Evolutionary conservation across 2,888 invertebrate genomes (phyloP).

Genomic region (Ophion slaviceki): DNA sequence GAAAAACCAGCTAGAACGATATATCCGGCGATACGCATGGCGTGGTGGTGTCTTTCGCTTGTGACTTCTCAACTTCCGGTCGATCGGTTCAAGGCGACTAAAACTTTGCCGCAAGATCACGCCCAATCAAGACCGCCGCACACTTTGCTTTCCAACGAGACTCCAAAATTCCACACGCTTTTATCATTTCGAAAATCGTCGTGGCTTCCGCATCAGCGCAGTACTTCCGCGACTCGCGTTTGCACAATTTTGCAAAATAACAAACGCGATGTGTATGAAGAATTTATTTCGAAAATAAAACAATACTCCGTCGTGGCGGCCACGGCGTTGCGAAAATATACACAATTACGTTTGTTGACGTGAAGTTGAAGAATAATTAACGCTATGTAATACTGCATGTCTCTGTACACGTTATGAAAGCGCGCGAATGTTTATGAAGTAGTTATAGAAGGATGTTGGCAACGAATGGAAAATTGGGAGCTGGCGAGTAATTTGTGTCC

Average conservation of each 20-base stretch:
- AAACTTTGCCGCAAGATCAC: not conserved
- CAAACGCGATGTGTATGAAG: no score
- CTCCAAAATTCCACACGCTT: no score
- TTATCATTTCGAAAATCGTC: not conserved
- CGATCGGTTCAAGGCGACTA: conserved; percentile 16
- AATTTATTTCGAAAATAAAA: conserved; percentile 24
- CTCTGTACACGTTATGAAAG: conserved; percentile 32
- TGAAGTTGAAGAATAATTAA: conserved; percentile 6
- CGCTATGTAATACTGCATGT: conserved; percentile 6
- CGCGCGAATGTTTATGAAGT: no score
- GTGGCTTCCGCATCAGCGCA: not conserved
- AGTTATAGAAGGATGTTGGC: conserved; percentile 21
- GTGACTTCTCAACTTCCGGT: not conserved
- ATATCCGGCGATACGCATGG: conserved; percentile 30
- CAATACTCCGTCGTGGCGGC: not conserved
- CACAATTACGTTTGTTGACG: not conserved
- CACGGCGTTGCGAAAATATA: conserved; percentile 5
- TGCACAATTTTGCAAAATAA: not conserved
- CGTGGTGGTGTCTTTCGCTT: no score
- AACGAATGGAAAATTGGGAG: conserved; percentile 28
- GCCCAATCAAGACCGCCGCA: not conserved
- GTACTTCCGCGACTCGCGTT: not conserved
- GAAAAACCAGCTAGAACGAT: conserved; percentile 6
- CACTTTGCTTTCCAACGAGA: not conserved
- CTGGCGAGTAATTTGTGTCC: conserved; percentile 11